These are phyloP conservation scores for Chrysolina americana DNA, from an alignment of 2,888 invertebrate genomes.

Conservation along the genomic window DNA sequence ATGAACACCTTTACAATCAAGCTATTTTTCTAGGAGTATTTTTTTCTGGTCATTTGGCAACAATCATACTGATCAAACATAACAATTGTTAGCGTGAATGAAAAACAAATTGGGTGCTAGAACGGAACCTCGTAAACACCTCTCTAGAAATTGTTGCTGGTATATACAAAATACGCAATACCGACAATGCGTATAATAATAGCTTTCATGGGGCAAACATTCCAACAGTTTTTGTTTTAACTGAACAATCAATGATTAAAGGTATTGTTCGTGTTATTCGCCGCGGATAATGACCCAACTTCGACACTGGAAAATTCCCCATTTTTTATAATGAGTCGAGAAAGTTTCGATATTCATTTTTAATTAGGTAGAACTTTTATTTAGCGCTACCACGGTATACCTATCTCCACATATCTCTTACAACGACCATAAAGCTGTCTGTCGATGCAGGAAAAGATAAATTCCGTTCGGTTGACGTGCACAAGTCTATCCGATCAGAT, in stretches of 20 bases:
- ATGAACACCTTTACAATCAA: too few relatives aligned
- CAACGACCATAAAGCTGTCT: conserved; percentile 13
- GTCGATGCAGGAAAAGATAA: conserved; percentile 28
- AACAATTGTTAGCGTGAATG: too few relatives aligned
- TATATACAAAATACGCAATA: background rate
- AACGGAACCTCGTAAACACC: background rate
- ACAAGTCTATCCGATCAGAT: conserved; percentile 20
- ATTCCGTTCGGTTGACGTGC: conserved; percentile 3
- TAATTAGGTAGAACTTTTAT: conserved; percentile 5
- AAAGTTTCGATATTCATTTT: conserved; percentile 19
- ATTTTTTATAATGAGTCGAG: background rate
- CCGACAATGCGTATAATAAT: background rate
- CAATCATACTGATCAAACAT: too few relatives aligned
- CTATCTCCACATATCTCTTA: background rate
- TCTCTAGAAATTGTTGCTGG: background rate
- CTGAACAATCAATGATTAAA: background rate
- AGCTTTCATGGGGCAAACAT: background rate
- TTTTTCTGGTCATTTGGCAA: too few relatives aligned
- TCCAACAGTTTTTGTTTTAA: background rate
- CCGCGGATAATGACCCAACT: background rate
- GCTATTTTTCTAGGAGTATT: too few relatives aligned
- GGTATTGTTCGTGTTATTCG: background rate
- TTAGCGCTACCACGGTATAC: background rate
- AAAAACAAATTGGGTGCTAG: too few relatives aligned
- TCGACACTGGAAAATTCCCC: background rate